Percentiles rank a stretch among this genome's conserved stretches.
Conservation (phyloP, 2,113 vertebrate genomes). For the Otocyon megalotis region DNA sequence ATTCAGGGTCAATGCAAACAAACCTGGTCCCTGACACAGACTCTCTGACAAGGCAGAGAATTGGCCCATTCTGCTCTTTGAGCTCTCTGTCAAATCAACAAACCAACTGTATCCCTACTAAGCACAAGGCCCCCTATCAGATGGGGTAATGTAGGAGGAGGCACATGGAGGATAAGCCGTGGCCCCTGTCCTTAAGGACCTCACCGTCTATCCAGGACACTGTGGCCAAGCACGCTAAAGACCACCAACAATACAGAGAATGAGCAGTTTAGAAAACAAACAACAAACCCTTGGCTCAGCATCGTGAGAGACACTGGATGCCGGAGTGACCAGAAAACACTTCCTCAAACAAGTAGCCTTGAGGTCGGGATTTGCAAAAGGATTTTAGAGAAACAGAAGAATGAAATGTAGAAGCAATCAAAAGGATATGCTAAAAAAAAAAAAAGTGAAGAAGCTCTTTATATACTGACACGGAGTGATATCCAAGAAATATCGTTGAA, state of each 20-base stretch:
- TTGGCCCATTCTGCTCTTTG: not conserved
- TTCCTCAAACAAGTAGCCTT: not conserved
- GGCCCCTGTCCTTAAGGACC: not conserved
- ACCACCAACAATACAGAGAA: not conserved
- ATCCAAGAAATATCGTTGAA: not conserved
- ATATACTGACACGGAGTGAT: not conserved
- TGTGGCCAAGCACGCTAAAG: not conserved
- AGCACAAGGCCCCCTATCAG: not conserved
- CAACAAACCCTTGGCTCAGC: not conserved
- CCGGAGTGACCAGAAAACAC: not conserved
- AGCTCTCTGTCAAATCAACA: not conserved
- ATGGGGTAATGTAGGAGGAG: no score
- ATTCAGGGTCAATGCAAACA: not conserved
- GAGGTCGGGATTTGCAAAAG: slow-evolving; percentile 38
- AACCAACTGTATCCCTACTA: not conserved
- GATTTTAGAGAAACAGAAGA: not conserved
- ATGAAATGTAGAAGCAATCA: not conserved
- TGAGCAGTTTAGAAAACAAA: slow-evolving; percentile 2
- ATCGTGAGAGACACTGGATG: not conserved
- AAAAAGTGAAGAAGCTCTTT: not conserved
- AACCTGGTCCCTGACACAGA: not conserved
- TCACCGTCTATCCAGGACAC: not conserved
- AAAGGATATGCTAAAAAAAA: not conserved
- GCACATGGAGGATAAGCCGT: not conserved
- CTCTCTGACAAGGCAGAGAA: slow-evolving; percentile 4